Evolutionary conservation across 2,888 invertebrate genomes (phyloP).

Genomic region (Drepanosiphum platanoidis): DNA sequence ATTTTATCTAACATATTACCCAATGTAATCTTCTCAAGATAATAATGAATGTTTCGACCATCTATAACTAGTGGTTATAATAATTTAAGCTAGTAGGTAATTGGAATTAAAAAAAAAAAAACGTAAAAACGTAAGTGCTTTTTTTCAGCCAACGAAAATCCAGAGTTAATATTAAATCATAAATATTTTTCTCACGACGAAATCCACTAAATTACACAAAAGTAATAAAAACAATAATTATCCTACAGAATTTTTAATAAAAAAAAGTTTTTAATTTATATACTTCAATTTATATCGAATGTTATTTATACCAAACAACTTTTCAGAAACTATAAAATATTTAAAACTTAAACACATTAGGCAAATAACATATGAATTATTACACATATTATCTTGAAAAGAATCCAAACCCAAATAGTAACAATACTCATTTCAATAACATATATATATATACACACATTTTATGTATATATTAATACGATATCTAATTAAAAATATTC

Average conservation of each 20-base stretch:
- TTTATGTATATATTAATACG: too few species aligned
- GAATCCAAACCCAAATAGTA: not conserved
- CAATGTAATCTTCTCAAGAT: not conserved
- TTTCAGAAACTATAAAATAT: not conserved
- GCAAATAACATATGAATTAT: not conserved
- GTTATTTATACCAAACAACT: not conserved
- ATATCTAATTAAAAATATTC: too few species aligned
- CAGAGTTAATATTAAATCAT: not conserved
- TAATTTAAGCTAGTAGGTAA: not conserved
- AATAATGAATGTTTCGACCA: not conserved
- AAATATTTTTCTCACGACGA: not conserved
- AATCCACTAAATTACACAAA: not conserved
- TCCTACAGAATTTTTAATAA: not conserved
- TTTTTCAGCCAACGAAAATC: not conserved
- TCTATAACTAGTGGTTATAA: not conserved
- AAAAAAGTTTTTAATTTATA: slow-evolving; percentile 30
- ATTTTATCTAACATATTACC: slow-evolving; percentile 12
- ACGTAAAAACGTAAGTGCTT: not conserved
- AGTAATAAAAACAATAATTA: slow-evolving; percentile 28
- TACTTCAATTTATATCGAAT: slow-evolving; percentile 25
- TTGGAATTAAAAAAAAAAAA: not conserved
- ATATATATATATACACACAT: too few species aligned
- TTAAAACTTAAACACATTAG: not conserved
- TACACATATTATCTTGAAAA: not conserved
- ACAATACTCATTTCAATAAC: too few species aligned